A percentile compares a stretch with the other conserved stretches of the same genome.
phyloP scores from a whole-genome alignment of 2,113 vertebrate species.

The Pachypanchax playfairii region DNA sequence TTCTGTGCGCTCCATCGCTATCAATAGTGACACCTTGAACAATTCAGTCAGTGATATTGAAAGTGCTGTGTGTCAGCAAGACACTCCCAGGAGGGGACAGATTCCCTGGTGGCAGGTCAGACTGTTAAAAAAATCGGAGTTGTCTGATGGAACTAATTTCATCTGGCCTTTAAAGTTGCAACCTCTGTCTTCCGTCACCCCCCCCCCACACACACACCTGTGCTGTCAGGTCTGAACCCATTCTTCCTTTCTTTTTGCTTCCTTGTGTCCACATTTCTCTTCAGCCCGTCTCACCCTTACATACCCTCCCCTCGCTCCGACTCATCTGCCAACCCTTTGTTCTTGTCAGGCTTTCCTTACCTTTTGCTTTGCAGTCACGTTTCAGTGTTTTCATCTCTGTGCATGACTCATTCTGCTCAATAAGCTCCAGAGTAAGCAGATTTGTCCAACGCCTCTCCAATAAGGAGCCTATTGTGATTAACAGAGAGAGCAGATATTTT shows the following conservation, averaged over 20 bases:
- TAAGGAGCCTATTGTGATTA: slow-evolving; percentile 85
- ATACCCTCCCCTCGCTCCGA: slow-evolving; percentile 46
- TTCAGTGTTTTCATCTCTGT: slow-evolving; percentile 77
- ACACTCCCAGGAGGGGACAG: slow-evolving; percentile 69
- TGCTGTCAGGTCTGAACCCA: slow-evolving; percentile 35
- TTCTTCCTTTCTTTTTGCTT: slow-evolving; percentile 11
- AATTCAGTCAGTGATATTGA: slow-evolving; percentile 76
- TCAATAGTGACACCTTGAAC: slow-evolving; percentile 79
- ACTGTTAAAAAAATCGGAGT: slow-evolving; percentile 70
- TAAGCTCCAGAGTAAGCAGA: slow-evolving; percentile 87
- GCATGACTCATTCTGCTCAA: slow-evolving; percentile 85
- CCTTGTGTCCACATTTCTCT: slow-evolving; percentile 20
- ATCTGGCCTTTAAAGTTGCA: slow-evolving; percentile 71
- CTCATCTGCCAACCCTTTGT: slow-evolving; percentile 48
- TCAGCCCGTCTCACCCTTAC: slow-evolving; percentile 57
- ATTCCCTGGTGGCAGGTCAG: slow-evolving; percentile 71
- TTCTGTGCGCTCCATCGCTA: slow-evolving; percentile 65
- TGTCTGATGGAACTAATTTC: slow-evolving; percentile 79
- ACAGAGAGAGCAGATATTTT: slow-evolving; percentile 80
- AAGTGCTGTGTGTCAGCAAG: slow-evolving; percentile 75
- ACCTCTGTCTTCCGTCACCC: slow-evolving; percentile 29
- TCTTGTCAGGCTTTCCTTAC: slow-evolving; percentile 66
- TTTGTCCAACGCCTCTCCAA: slow-evolving; percentile 77
- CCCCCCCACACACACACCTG: slow-evolving; percentile 25
- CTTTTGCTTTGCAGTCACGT: slow-evolving; percentile 83